phyloP scores from a whole-genome alignment of 2,888 invertebrate genomes.

The Plebejus anna region DNA sequence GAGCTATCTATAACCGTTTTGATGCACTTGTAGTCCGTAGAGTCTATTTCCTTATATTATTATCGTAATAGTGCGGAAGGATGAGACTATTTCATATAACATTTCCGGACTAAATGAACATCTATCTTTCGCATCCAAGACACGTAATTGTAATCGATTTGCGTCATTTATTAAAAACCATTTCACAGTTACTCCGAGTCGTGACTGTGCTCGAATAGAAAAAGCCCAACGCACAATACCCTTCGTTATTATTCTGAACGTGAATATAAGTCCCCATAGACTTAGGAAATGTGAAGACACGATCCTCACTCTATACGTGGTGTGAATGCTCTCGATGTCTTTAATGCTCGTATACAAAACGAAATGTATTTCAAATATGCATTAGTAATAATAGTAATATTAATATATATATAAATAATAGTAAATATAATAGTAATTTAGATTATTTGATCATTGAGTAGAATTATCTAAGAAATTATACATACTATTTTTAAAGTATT shows the following conservation, averaged over 20 bases:
- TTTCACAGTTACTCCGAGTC: constrained; percentile 25
- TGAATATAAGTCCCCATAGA: constrained; percentile 1
- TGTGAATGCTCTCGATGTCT: background rate
- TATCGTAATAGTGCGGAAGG: background rate
- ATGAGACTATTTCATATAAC: background rate
- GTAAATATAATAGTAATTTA: no score
- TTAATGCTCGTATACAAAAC: background rate
- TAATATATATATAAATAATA: no score
- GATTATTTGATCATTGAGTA: no score
- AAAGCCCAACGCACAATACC: constrained; percentile 24
- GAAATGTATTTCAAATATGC: background rate
- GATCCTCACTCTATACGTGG: background rate
- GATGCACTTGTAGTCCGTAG: background rate
- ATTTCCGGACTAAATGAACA: background rate
- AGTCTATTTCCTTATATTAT: background rate
- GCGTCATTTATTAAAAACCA: constrained; percentile 22
- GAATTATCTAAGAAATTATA: no score
- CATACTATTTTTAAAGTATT: no score
- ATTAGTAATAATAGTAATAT: no score
- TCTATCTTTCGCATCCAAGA: background rate
- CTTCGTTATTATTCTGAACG: constrained; percentile 20
- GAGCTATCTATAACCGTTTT: no score
- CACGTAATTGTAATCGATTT: constrained; percentile 14
- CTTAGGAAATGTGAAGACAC: constrained; percentile 10
- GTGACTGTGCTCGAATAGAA: constrained; percentile 16